These are phyloP conservation scores for Stramonita haemastoma DNA, from an alignment of 2,888 invertebrate species.

Conservation along the genomic window DNA sequence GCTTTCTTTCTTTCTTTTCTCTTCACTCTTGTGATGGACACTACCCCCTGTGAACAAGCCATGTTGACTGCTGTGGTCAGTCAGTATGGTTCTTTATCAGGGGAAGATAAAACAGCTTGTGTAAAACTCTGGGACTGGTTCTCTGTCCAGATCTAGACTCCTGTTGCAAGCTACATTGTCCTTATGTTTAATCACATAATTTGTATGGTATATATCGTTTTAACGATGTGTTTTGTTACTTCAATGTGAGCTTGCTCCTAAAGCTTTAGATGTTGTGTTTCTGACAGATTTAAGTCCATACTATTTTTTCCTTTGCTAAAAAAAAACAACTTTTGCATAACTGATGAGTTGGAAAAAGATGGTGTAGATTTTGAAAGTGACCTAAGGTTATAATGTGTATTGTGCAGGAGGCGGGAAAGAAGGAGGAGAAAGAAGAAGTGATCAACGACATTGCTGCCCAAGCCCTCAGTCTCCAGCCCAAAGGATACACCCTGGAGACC, in stretches of 20 bases:
- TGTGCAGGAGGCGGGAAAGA: conserved; percentile 12
- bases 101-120: conserved; percentile 51
- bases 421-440: conserved; percentile 77
- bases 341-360: too few relatives aligned
- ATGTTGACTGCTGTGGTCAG: conserved; percentile 22
- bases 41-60: conserved; percentile 38
- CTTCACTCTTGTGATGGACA: too few relatives aligned
- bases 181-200: neutral
- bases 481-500: conserved; percentile 96
- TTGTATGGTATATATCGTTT: neutral
- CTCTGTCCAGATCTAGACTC: conserved; percentile 21
- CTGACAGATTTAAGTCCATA: too few relatives aligned
- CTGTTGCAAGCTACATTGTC: conserved; percentile 42
- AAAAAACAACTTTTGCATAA: too few relatives aligned
- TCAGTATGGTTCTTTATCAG: conserved; percentile 25
- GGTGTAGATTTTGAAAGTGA: neutral
- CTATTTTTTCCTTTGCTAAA: too few relatives aligned
- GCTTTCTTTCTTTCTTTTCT: neutral
- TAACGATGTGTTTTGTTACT: too few relatives aligned
- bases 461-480: conserved; percentile 97
- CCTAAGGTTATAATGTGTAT: neutral
- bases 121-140: conserved; percentile 48
- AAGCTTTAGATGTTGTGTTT: too few relatives aligned
- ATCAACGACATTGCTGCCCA: conserved; percentile 95
- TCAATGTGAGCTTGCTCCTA: too few relatives aligned